Evolutionary conservation across 2,113 vertebrate genomes (phyloP).

Genomic region (Saguinus imperator): DNA sequence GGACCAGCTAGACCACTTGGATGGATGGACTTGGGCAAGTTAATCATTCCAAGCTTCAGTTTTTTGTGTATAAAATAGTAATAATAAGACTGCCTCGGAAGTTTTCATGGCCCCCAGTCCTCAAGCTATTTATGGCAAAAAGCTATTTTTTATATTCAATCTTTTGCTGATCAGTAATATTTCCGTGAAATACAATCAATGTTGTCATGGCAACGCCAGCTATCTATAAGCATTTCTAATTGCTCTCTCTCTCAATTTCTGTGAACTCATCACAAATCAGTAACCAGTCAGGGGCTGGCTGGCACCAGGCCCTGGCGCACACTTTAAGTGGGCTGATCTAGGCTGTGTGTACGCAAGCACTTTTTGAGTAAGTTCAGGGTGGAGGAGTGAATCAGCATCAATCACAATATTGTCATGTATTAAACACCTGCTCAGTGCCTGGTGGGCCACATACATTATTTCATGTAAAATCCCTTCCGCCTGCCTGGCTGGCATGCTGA

Average conservation of each 20-base stretch:
- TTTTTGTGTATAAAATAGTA: neutral
- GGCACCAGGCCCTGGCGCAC: neutral
- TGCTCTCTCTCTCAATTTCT: neutral
- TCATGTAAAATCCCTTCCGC: neutral
- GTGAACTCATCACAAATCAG: neutral
- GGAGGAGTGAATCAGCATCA: neutral
- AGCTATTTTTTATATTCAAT: neutral
- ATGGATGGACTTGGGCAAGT: neutral
- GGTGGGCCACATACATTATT: neutral
- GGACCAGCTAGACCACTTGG: neutral
- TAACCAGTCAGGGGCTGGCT: neutral
- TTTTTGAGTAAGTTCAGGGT: neutral
- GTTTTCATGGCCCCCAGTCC: neutral
- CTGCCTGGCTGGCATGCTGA: neutral
- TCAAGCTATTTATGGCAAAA: neutral
- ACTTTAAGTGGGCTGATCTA: neutral
- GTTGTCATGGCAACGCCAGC: neutral
- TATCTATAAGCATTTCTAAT: neutral
- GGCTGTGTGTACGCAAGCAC: neutral
- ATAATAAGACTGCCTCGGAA: neutral
- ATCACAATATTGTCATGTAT: neutral
- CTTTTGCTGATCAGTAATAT: neutral
- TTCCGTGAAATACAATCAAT: slow-evolving; percentile 15
- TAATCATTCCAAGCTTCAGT: neutral
- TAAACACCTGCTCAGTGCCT: neutral